A percentile compares a stretch with the other conserved stretches of the same genome.
Conservation (phyloP, 2,113 vertebrate species). For the Ctenomys sociabilis region DNA sequence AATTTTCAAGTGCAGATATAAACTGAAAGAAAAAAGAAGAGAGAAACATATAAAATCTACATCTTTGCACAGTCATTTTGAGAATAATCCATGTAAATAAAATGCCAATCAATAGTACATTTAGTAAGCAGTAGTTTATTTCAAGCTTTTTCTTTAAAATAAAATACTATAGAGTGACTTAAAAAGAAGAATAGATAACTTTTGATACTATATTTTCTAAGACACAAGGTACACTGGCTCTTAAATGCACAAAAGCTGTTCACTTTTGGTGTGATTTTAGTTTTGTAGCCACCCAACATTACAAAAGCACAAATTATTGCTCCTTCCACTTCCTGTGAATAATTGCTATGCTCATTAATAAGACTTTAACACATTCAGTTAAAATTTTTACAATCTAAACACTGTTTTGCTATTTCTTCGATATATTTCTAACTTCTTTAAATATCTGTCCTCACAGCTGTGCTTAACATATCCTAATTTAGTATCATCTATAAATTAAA, state of each 20-base stretch:
- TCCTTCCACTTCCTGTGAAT: constrained; percentile 3
- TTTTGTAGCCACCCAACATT: constrained; percentile 5
- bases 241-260: background rate
- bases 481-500: constrained; percentile 67
- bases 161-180: background rate
- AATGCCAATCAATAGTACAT: background rate
- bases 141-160: constrained; percentile 6
- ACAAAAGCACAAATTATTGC: background rate
- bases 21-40: constrained; percentile 45
- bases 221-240: background rate
- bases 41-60: background rate
- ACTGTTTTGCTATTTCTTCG: constrained; percentile 63
- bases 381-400: constrained; percentile 52
- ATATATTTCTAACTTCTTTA: constrained; percentile 68
- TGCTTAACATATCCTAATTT: constrained; percentile 60
- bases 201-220: constrained; percentile 13
- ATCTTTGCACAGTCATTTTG: background rate
- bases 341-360: constrained; percentile 59
- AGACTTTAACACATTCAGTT: constrained; percentile 37
- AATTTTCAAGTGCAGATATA: constrained; percentile 31
- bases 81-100: background rate
- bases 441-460: constrained; percentile 52
- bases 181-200: constrained; percentile 14
- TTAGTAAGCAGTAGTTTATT: background rate
- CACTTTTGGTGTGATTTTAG: constrained; percentile 1